These are phyloP conservation scores for Zhengitettix transpicula DNA, from an alignment of 2,888 invertebrate genomes.

Conservation along the genomic window DNA sequence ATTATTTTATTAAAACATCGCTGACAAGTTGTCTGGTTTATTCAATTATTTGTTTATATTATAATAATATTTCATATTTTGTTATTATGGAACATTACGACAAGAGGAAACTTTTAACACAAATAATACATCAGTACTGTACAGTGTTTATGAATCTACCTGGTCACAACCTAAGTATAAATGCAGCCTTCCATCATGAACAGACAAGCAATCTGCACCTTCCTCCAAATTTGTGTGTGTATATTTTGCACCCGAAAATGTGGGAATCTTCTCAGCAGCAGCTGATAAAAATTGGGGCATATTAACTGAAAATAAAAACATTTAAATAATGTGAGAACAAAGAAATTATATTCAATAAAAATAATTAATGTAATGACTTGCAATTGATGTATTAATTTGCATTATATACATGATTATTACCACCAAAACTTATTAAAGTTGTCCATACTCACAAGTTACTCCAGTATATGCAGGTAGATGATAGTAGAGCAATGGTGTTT, in stretches of 20 bases:
- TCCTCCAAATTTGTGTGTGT: conserved; percentile 56
- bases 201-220: conserved; percentile 39
- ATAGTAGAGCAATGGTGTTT: conserved; percentile 64
- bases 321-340: not conserved
- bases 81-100: too few relatives aligned
- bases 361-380: not conserved
- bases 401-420: not conserved
- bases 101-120: too few relatives aligned
- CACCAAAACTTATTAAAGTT: too few relatives aligned
- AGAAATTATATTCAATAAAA: not conserved
- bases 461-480: conserved; percentile 60
- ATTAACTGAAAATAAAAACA: conserved; percentile 35
- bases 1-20: too few relatives aligned
- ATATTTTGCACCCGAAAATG: conserved; percentile 68
- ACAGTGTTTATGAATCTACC: conserved; percentile 23
- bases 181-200: conserved; percentile 33
- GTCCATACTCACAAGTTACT: conserved; percentile 45
- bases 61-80: too few relatives aligned
- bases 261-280: conserved; percentile 45
- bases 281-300: conserved; percentile 51
- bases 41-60: too few relatives aligned
- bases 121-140: too few relatives aligned
- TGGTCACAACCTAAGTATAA: conserved; percentile 50
- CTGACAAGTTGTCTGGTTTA: too few relatives aligned
- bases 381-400: not conserved